Percentiles rank a stretch among this genome's conserved stretches.
Evolutionary conservation across 2,797 vertebrate genomes (phyloP).

Genomic region (Fratercula arctica): DNA sequence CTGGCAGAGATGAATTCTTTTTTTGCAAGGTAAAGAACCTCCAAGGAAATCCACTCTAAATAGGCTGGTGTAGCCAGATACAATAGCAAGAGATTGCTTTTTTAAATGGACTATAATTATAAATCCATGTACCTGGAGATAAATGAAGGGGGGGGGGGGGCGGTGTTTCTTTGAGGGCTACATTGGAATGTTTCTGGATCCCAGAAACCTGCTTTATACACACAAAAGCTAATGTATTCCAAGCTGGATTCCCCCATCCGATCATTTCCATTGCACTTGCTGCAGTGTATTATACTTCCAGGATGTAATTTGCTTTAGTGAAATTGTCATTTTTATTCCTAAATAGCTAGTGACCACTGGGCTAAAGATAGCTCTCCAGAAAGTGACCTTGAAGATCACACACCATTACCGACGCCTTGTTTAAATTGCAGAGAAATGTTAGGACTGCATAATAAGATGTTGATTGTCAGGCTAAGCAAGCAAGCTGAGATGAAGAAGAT

Average conservation of each 20-base stretch:
- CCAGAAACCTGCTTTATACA: neutral
- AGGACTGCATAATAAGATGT: conserved; percentile 50
- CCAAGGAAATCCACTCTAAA: neutral
- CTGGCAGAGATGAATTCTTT: neutral
- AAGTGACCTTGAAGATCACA: conserved; percentile 58
- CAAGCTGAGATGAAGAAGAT: neutral
- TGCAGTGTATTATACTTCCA: neutral
- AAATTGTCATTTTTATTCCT: conserved; percentile 57
- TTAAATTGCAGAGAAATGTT: conserved; percentile 38
- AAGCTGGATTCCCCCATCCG: neutral
- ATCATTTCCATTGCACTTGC: conserved; percentile 12
- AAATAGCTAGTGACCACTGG: neutral
- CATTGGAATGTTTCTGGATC: neutral
- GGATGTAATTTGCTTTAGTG: conserved; percentile 21
- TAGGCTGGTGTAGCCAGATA: neutral
- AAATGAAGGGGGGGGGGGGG: neutral
- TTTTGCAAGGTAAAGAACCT: neutral
- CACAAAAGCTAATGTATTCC: neutral
- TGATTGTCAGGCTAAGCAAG: conserved; percentile 40
- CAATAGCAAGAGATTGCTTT: neutral
- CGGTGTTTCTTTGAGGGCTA: neutral
- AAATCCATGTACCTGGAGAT: neutral
- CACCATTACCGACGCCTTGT: neutral
- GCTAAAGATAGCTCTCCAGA: conserved; percentile 27
- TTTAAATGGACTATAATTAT: neutral